Evolutionary conservation across 1,140 invertebrate species (phyloP).

Genomic region (Piezodorus guildinii): DNA sequence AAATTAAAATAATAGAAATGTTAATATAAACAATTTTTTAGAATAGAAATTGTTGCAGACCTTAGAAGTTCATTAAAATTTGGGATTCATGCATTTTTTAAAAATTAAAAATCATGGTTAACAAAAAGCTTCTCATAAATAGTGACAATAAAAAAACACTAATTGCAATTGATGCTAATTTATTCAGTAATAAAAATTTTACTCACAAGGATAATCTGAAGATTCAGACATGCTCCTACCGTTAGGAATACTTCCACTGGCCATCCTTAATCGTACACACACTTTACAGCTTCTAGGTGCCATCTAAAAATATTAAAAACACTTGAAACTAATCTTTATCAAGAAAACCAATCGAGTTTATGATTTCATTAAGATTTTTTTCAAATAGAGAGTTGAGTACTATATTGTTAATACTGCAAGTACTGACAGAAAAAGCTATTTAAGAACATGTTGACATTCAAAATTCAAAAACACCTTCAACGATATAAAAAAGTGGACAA

Average conservation of each 20-base stretch:
- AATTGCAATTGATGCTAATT: background rate
- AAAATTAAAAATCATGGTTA: background rate
- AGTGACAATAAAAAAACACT: background rate
- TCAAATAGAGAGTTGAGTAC: too few relatives aligned
- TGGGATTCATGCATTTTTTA: background rate
- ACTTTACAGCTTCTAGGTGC: constrained; percentile 23
- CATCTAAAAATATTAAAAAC: constrained; percentile 16
- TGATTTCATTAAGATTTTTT: too few relatives aligned
- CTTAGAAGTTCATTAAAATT: too few relatives aligned
- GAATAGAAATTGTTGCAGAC: too few relatives aligned
- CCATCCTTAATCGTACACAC: constrained; percentile 21
- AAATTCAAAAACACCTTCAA: too few relatives aligned
- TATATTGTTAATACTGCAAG: too few relatives aligned
- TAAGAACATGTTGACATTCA: too few relatives aligned
- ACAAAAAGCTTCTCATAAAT: background rate
- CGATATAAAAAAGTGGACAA: too few relatives aligned
- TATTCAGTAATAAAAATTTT: background rate
- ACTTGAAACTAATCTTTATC: background rate
- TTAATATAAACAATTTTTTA: too few relatives aligned
- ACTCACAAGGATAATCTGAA: constrained; percentile 24
- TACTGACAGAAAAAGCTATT: too few relatives aligned
- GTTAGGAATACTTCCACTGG: constrained; percentile 20
- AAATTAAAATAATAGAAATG: too few relatives aligned
- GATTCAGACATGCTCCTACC: constrained; percentile 17
- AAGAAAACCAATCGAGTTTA: too few relatives aligned